These are phyloP conservation scores for Columba livia DNA, from an alignment of 2,113 vertebrate species.

Conservation along the genomic window DNA sequence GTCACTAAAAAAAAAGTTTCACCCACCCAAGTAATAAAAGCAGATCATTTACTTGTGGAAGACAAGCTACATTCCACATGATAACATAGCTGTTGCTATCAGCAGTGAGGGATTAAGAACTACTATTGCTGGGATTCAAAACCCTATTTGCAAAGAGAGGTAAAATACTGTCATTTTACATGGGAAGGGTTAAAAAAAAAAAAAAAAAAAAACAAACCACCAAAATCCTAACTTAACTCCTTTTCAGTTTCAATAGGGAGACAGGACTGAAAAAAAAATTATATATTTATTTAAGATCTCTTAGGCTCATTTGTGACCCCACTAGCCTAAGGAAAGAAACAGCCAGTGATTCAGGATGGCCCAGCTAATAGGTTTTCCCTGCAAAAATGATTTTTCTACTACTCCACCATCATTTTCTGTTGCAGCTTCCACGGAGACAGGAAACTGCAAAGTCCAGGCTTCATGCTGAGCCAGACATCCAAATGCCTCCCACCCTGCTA, in stretches of 20 bases:
- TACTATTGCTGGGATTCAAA: background rate
- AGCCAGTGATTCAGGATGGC: background rate
- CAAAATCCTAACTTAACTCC: background rate
- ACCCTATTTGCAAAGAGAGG: background rate
- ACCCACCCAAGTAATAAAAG: background rate
- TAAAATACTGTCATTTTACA: background rate
- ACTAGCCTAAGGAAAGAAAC: background rate
- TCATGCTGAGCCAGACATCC: slow-evolving; percentile 38
- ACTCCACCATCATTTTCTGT: background rate
- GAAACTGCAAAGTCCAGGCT: slow-evolving; percentile 33
- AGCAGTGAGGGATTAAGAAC: background rate
- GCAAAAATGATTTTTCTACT: background rate
- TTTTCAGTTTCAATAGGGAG: background rate
- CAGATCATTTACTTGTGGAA: background rate
- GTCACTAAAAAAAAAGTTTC: background rate
- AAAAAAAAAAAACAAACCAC: background rate
- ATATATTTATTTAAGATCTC: background rate
- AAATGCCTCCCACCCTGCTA: slow-evolving; percentile 15
- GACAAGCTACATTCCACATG: background rate
- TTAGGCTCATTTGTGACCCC: background rate
- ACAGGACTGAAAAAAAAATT: background rate
- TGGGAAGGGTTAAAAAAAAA: background rate
- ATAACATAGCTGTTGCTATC: background rate
- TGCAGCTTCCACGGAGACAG: background rate
- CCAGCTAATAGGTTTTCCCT: background rate